Conservation (phyloP, 2,888 invertebrate species). For the Camptogramma bilineatum region DNA sequence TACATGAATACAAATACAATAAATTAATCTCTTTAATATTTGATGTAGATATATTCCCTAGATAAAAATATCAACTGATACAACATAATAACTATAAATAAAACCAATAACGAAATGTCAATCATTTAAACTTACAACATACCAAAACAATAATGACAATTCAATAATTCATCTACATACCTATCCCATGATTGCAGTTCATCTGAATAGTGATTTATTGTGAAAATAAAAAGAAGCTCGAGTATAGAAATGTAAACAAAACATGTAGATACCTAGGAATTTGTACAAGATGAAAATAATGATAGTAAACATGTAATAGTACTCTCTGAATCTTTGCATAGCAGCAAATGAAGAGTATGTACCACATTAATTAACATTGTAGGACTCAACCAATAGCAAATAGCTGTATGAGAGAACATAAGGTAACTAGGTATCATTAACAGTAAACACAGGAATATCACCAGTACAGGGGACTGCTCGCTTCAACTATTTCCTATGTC, state of each 20-base stretch:
- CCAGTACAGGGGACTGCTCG: conserved; percentile 64
- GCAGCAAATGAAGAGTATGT: conserved; percentile 41
- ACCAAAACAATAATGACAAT: conserved; percentile 55
- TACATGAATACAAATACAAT: conserved; percentile 72
- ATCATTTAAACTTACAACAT: conserved; percentile 71
- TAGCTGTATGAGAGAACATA: conserved; percentile 29
- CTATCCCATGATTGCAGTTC: conserved; percentile 12
- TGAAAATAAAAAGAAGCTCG: conserved; percentile 20
- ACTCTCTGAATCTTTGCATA: conserved; percentile 19
- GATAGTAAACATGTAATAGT: conserved; percentile 11
- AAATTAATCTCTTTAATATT: conserved; percentile 81
- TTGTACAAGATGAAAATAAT: conserved; percentile 21
- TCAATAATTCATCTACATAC: conserved; percentile 18
- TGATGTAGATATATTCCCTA: conserved; percentile 69
- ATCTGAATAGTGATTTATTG: conserved; percentile 16
- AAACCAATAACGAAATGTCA: conserved; percentile 78
- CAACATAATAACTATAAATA: conserved; percentile 73
- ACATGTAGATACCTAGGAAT: conserved; percentile 21
- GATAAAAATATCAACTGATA: conserved; percentile 81
- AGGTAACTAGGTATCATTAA: conserved; percentile 35
- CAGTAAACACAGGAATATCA: conserved; percentile 62
- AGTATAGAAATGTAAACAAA: conserved; percentile 40
- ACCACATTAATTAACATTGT: conserved; percentile 52
- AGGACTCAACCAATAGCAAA: conserved; percentile 31
- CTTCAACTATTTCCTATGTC: conserved; percentile 49